Conservation (phyloP, 2,888 invertebrate species). For the Caenorhabditis sp. region DNA sequence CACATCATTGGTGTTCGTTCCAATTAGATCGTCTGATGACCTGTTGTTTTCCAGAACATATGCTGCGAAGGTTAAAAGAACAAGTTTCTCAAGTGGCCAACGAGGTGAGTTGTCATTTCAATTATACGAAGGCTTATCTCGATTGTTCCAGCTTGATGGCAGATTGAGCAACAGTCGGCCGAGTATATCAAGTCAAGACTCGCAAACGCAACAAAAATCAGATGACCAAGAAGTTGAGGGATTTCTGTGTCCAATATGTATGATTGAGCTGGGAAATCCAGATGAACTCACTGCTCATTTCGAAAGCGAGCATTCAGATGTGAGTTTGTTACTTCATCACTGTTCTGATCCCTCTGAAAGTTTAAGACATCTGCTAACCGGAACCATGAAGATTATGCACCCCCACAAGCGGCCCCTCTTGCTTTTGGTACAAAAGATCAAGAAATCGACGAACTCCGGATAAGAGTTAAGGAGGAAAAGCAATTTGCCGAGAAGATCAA, state of each 20-base stretch:
- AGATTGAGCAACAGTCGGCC: conserved; percentile 48
- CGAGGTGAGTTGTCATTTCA: conserved; percentile 60
- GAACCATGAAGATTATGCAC: conserved; percentile 33
- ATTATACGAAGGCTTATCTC: background rate
- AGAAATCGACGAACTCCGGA: conserved; percentile 67
- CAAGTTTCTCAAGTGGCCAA: conserved; percentile 74
- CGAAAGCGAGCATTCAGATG: conserved; percentile 66
- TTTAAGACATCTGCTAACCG: conserved; percentile 57
- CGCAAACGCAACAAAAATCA: conserved; percentile 19
- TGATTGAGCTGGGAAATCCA: conserved; percentile 69
- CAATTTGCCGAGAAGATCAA: conserved; percentile 84
- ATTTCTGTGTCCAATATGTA: conserved; percentile 85
- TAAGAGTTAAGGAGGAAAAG: conserved; percentile 79
- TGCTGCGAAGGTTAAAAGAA: conserved; percentile 72
- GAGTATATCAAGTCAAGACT: conserved; percentile 48
- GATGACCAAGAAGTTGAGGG: conserved; percentile 75
- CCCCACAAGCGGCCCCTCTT: conserved; percentile 29
- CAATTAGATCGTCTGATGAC: conserved; percentile 43
- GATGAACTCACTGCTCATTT: conserved; percentile 73
- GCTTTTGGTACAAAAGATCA: conserved; percentile 62
- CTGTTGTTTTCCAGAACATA: conserved; percentile 64
- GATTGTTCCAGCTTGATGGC: conserved; percentile 66
- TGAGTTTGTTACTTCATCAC: conserved; percentile 1
- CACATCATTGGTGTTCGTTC: conserved; percentile 3
- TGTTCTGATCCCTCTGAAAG: conserved; percentile 2